A percentile compares a stretch with the other conserved stretches of the same genome.
Conservation (phyloP, 2,113 vertebrate genomes). For the Bettongia penicillata region DNA sequence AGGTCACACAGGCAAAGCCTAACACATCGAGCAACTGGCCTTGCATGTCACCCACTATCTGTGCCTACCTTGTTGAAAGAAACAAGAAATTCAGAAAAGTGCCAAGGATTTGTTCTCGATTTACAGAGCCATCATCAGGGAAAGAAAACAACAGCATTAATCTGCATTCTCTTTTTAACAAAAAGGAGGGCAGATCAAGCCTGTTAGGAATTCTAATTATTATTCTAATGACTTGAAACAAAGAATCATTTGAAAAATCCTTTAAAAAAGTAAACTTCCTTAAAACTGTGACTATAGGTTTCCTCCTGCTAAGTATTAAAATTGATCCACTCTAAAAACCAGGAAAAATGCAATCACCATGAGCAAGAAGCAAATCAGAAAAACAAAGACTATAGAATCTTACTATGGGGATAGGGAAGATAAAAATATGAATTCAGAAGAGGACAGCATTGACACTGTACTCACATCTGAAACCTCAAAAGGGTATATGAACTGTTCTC, state of each 20-base stretch:
- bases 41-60: conserved; percentile 36
- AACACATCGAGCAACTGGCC: neutral
- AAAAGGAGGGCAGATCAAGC: neutral
- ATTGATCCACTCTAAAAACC: too few species aligned
- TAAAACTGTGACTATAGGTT: conserved; percentile 39
- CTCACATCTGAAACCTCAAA: too few species aligned
- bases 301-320: conserved; percentile 23
- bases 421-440: too few species aligned
- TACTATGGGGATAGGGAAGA: too few species aligned
- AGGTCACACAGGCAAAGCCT: neutral
- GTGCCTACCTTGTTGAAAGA: conserved; percentile 44
- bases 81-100: conserved; percentile 33
- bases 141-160: neutral
- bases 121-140: conserved; percentile 45
- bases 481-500: too few species aligned
- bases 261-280: conserved; percentile 56
- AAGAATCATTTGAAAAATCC: conserved; percentile 40
- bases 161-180: conserved; percentile 6
- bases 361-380: too few species aligned
- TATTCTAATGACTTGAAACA: neutral
- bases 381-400: too few species aligned
- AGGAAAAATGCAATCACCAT: too few species aligned
- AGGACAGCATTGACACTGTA: too few species aligned
- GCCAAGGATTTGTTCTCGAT: conserved; percentile 46
- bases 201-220: conserved; percentile 46